Conservation (phyloP, 2,113 vertebrate genomes). For the Heterochromis multidens region DNA sequence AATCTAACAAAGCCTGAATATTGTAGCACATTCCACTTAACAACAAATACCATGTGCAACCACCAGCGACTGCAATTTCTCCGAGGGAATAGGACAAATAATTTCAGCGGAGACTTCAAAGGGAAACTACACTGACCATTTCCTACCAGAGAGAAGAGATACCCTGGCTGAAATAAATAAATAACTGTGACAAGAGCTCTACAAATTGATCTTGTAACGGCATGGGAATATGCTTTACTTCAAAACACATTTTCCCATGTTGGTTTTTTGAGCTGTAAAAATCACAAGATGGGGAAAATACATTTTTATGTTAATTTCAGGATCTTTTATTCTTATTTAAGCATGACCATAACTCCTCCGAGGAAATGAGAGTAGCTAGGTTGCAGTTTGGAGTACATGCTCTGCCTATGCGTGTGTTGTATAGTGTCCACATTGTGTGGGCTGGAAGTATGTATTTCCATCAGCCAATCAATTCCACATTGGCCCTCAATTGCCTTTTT, state of each 20-base stretch:
- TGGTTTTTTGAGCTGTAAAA: slow-evolving; percentile 32
- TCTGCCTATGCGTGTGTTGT: neutral
- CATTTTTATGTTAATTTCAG: slow-evolving; percentile 54
- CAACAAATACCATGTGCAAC: slow-evolving; percentile 48
- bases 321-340: slow-evolving; percentile 26
- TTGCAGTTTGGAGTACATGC: neutral
- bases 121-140: slow-evolving; percentile 52
- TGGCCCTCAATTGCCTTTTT: slow-evolving; percentile 32
- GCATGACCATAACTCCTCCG: neutral
- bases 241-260: slow-evolving; percentile 49
- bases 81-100: slow-evolving; percentile 54
- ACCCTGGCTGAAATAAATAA: slow-evolving; percentile 45
- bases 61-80: slow-evolving; percentile 50
- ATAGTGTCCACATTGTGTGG: neutral
- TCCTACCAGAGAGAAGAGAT: slow-evolving; percentile 38
- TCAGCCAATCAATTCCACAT: slow-evolving; percentile 39
- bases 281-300: slow-evolving; percentile 48
- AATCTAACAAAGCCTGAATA: slow-evolving; percentile 58
- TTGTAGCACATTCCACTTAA: slow-evolving; percentile 36
- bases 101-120: slow-evolving; percentile 70
- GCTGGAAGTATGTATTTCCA: slow-evolving; percentile 16
- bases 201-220: slow-evolving; percentile 60
- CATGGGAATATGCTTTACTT: slow-evolving; percentile 49
- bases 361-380: neutral
- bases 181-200: slow-evolving; percentile 56